Conservation (phyloP, 2,888 invertebrate genomes). For the Hirtodrosophila histrioides region DNA sequence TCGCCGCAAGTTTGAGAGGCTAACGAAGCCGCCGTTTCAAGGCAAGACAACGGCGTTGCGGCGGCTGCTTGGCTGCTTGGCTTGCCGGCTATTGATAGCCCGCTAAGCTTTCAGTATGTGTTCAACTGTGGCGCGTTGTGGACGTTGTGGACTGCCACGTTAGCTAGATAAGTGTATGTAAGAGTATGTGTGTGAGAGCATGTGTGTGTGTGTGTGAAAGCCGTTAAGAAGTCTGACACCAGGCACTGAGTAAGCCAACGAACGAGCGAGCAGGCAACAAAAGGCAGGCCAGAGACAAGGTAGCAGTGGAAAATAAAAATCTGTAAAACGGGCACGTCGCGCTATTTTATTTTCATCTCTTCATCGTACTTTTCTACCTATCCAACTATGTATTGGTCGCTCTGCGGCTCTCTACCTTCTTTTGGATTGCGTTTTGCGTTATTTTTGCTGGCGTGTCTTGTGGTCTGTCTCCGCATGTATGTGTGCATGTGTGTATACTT, state of each 20-base stretch:
- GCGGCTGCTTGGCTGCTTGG: constrained; percentile 6
- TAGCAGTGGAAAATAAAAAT: constrained; percentile 46
- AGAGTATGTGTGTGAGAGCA: constrained; percentile 16
- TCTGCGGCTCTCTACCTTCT: constrained; percentile 61
- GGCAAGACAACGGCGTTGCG: constrained; percentile 48
- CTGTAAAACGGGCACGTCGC: constrained; percentile 77
- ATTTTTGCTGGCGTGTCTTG: constrained; percentile 68
- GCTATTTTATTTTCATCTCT: constrained; percentile 72
- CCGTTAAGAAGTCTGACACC: constrained; percentile 70
- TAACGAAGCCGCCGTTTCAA: constrained; percentile 45
- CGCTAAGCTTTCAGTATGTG: constrained; percentile 60
- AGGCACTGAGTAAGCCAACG: constrained; percentile 48
- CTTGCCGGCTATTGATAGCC: constrained; percentile 36
- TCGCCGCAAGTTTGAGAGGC: constrained; percentile 39
- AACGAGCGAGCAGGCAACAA: constrained; percentile 30
- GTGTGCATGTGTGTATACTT: background rate
- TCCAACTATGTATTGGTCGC: constrained; percentile 55
- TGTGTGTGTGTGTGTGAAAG: constrained; percentile 57
- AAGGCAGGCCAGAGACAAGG: constrained; percentile 39
- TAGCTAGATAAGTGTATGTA: constrained; percentile 49
- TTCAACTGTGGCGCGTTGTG: constrained; percentile 70
- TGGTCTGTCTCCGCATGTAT: constrained; percentile 43
- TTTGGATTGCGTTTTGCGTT: constrained; percentile 54
- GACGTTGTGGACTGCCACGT: constrained; percentile 55
- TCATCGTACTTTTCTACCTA: constrained; percentile 70